Evolutionary conservation across 2,888 invertebrate genomes (phyloP), one percentile per base, ranked within the genome.

Genomic region (Ligdia adustata): DNA sequence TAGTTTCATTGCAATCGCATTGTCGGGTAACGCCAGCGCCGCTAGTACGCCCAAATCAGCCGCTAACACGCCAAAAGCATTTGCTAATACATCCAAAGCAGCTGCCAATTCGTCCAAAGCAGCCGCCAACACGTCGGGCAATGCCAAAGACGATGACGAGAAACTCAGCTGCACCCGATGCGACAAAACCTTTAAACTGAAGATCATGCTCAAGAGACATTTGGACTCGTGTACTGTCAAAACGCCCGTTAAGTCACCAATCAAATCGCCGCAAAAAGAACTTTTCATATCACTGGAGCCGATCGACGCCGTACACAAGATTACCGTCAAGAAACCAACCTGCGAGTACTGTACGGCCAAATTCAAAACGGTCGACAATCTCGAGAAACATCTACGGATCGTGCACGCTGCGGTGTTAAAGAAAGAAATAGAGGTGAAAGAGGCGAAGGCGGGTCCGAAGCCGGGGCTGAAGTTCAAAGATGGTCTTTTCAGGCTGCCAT

Each of bases 141-240:
- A 80, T 9, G 70, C 66, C 1, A 83, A 83, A 3, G 79, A 80
- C 9, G 70, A 66, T 1, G 84, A 83, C 3, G 80, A 84, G 24
- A 80, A 81, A 50, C 59, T 84, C 7, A 65, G 57, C 4, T 91
- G 90, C 43, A 74, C 82, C 0, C 79, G 72, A 52, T 91, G 90
- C 48, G 78, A 73, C 0, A 88, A 82, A 54, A 75, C 72, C 0
- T 91, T 90, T 57, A 91, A 90, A 62, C 61, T 90, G 29, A 88
- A 90, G 42, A 90, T 91, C 38, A 90, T 90, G 90, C 57, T 91
- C 33, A 90, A 89, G 34, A 75, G 89, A 0, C 90, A 91, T 49
- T 52, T 66, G 9, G 82, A 82, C 6, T 47, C 68, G 0, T 90
- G 90, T 45, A 65, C 29, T 1, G 48, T 65, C 0, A 75, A 68